Evolutionary conservation across 2,888 invertebrate genomes (phyloP), one percentile per base, ranked within the genome.

Genomic region (Idaea straminata): DNA sequence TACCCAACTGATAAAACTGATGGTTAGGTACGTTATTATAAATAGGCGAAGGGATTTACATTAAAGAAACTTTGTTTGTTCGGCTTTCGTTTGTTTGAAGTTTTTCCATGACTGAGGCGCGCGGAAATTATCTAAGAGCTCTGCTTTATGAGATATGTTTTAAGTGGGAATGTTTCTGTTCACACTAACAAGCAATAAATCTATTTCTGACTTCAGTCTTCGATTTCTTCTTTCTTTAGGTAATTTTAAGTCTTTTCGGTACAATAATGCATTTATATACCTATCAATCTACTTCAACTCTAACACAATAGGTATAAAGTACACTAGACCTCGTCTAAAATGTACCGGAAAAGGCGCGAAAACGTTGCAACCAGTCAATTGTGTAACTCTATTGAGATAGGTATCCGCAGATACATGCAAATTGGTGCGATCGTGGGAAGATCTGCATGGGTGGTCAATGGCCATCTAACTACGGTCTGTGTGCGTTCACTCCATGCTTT

Each of bases 361-460:
- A 47, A 7, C 47, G 7, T 13, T 47, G 47, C 47, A 47, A 10
- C 47, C 47, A 47, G 47, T 47, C 47, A 13, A 47, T 47, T 47
- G 10, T 47, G 47, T 7, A 47, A 47, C 47, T 10, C 47, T 10
- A 47, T 47, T 47, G 13, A 47, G 47, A 47, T 47, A 13, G 47
- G 3, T 3, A 47, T 47, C 7, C 47, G 47, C 47, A 47, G 47
- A 47, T 47, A 69, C 68, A 71, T 71, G 70, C 71, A 64, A 75
- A 72, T 70, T 66, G 70, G 69, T 69, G 69, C 63, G 67, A 71
- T 69, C 74, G 76, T 79, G 79, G 72, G 78, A 79, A 78, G 76
- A 75, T 66, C 74, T 69, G 77, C 76, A 62, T 72, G 69, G 67
- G 25, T 71, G 71, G 67, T 64, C 72, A 66, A 25, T 69, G 67